Base-by-base conservation (phyloP, 2,113 vertebrate genomes). In the Sorex araneus region DNA sequence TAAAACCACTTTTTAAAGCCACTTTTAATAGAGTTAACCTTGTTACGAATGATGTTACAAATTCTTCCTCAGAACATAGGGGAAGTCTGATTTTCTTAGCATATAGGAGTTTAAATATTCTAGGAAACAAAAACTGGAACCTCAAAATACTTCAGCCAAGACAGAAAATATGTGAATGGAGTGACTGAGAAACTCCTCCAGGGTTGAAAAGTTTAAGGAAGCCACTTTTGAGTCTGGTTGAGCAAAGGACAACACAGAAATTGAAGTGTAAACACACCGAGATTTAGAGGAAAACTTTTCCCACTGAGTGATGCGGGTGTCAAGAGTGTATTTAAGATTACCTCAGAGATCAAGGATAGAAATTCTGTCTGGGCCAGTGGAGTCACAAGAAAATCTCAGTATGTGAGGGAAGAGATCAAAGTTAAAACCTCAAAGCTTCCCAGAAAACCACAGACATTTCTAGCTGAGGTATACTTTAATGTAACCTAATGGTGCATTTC, bases 321-420 rank as follows among this genome's bases (percentile, higher is more conserved):
- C 87, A 84, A 73, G 79, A 93, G 36, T 43, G 54, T 75, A 54
- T 89, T 74, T 89, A 84, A 89, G 86, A 84, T 91, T 92, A 45
- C 67, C 69, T 71, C n/a, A 6, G 79, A 84, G 81, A 89, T 94
- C 87, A 95, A 87, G 77, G 69, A 45, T 64, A 79, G 80, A 94
- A 70, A 91, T 91, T 64, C 73, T 63, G 25, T 82, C 69, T 94
- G 87, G 64, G 9, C 23, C 32, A 27, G 70, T 63, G 78, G 78
- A 91, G 74, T 94, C 73, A 79, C 67, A 54, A 90, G 76, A 73
- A 94, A 95, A 87, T 85, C 67, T 94, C 73, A 64, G 64, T 27
- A 12, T 87, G 34, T 81, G 74, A 96, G 30, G 25, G 60, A 30
- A 67, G 64, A 97, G 84, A 94, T 94, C 91, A 96, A 94, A 93